Conservation (phyloP, 2,888 invertebrate genomes). For the Polietes domitor region DNA sequence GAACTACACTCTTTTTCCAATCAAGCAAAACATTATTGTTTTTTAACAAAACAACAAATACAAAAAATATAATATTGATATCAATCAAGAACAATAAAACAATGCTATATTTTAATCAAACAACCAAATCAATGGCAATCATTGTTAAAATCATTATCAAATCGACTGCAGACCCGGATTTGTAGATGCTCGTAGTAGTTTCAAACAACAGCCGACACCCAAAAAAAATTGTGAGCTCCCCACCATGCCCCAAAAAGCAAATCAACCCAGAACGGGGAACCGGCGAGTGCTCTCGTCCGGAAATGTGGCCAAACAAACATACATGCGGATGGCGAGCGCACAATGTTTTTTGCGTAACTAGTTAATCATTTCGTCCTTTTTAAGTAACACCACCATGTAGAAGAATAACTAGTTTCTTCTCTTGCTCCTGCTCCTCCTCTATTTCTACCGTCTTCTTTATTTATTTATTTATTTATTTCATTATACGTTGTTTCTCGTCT, state of each 20-base stretch:
- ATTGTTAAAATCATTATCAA: conserved; percentile 63
- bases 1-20: conserved; percentile 61
- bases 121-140: conserved; percentile 59
- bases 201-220: conserved; percentile 13
- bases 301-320: conserved; percentile 10
- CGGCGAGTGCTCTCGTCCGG: background rate
- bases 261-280: background rate
- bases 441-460: conserved; percentile 19
- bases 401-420: conserved; percentile 46
- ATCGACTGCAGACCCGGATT: conserved; percentile 81
- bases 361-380: conserved; percentile 53
- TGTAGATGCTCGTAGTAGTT: conserved; percentile 66
- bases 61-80: conserved; percentile 55
- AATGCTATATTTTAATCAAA: conserved; percentile 41
- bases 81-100: conserved; percentile 59
- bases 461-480: background rate
- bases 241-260: conserved; percentile 5
- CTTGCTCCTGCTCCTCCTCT: conserved; percentile 39
- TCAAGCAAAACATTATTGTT: conserved; percentile 65
- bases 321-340: conserved; percentile 18
- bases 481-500: background rate
- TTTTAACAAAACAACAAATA: conserved; percentile 56
- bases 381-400: conserved; percentile 36
- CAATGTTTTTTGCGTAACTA: conserved; percentile 53
- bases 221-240: conserved; percentile 25